Conservation (phyloP, 2,113 vertebrate genomes). For the Chlorodrepanis virens region DNA sequence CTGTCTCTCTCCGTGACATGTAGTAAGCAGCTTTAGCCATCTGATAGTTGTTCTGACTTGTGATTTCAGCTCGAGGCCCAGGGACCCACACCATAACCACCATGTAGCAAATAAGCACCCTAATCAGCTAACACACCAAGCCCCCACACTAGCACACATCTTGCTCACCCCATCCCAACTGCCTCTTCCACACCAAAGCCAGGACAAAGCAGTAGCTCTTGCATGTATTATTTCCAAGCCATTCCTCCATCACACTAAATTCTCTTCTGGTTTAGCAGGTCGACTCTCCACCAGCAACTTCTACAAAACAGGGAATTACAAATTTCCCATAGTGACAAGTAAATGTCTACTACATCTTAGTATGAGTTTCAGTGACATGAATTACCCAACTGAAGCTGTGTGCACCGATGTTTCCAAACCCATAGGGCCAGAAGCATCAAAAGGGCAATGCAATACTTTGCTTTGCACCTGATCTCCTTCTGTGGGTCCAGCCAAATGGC, state of each 20-base stretch:
- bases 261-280: not conserved
- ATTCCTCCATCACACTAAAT: not conserved
- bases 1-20: not conserved
- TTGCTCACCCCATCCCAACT: not conserved
- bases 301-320: not conserved
- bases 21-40: not conserved
- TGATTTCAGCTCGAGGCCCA: not conserved
- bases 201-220: not conserved
- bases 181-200: not conserved
- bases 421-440: not conserved
- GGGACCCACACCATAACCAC: not conserved
- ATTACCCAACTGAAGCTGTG: not conserved
- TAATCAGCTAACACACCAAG: not conserved
- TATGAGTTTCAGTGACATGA: not conserved
- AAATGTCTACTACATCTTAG: not conserved
- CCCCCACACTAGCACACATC: not conserved
- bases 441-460: not conserved
- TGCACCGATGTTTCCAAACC: not conserved
- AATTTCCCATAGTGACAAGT: not conserved
- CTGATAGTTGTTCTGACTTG: not conserved
- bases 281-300: accelerated
- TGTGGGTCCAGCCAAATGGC: not conserved
- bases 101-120: not conserved
- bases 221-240: accelerated
- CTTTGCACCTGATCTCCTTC: not conserved